phyloP scores from a whole-genome alignment of 2,888 invertebrate genomes.

The Tineola bisselliella region DNA sequence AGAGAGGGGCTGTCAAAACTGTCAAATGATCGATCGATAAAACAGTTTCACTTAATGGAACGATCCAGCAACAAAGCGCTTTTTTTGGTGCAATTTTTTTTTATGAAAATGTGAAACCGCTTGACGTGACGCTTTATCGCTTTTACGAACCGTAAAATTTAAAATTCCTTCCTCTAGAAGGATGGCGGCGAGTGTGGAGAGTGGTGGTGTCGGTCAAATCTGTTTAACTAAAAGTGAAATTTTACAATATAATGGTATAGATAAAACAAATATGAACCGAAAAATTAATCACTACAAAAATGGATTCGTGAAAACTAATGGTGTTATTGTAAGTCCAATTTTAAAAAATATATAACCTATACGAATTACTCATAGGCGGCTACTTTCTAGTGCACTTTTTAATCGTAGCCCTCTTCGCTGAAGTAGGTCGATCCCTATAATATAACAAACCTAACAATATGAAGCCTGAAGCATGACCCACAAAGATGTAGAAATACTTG shows the following conservation, averaged over 20 bases:
- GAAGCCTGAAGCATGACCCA: not conserved
- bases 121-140: not conserved
- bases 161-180: conserved; percentile 19
- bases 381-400: conserved; percentile 4
- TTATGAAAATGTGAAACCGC: not conserved
- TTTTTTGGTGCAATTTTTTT: not conserved
- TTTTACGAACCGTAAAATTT: not conserved
- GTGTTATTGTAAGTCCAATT: conserved; percentile 41
- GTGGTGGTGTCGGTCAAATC: conserved; percentile 26
- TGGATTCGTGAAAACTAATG: conserved; percentile 41
- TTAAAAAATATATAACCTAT: conserved; percentile 25
- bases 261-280: conserved; percentile 32
- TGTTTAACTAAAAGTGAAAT: conserved; percentile 23
- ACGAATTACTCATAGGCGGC: conserved; percentile 11
- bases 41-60: not conserved
- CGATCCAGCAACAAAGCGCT: not conserved
- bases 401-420: not conserved
- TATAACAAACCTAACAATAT: not conserved
- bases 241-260: conserved; percentile 27
- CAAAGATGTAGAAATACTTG: not conserved
- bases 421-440: not conserved
- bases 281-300: conserved; percentile 35
- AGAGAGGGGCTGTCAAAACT: not conserved
- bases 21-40: conserved; percentile 3
- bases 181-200: conserved; percentile 38